Base-by-base conservation (phyloP, 2,113 vertebrate species). In the Austrofundulus limnaeus region DNA sequence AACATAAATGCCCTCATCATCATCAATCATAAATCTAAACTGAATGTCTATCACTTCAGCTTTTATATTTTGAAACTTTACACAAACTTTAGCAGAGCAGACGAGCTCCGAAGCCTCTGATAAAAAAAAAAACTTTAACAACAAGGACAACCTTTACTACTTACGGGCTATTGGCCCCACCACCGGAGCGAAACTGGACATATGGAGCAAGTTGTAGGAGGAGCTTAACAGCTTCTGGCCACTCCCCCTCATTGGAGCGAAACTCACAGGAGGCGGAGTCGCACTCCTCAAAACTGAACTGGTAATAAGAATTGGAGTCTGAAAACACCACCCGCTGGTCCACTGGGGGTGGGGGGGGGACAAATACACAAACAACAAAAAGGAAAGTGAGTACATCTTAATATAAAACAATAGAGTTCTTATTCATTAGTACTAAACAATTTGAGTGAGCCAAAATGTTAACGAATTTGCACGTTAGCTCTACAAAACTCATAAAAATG, bases 231-330 rank as follows among this genome's bases (percentile, higher is more conserved):
- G 95, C 96, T 2, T 96, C 96, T 58, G 94, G 94, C 97, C 96
- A 99, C 43, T 94, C 93, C 60, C 92, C 93, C 50, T 95, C 96
- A 72, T 93, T 93, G 82, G 77, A 82, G 51, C 95, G 94, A 82
- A 95, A 98, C 83, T 98, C 95, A 75, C 97, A 98, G 87, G 93
- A 94, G 14, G 94, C 80, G 4, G 94, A 93, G 63, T 94, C 94
- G 28, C 95, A 98, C 83, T 99, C 96, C 73, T 98, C 96, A 0
- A 95, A 94, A 46, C 96, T 98, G 90, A 99, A 98, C 90, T 99
- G 97, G 88, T 98, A 99, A 90, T 96, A 97, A 20, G 93, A 90
- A 58, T 96, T 94, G 58, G 89, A 92, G 79, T 99, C 97, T 50
- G 96, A 95, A 83, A 99, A 99, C 76, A 93, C 93, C 13, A 96